Conservation (phyloP, 2,888 invertebrate species). For the Abrostola tripartita region DNA sequence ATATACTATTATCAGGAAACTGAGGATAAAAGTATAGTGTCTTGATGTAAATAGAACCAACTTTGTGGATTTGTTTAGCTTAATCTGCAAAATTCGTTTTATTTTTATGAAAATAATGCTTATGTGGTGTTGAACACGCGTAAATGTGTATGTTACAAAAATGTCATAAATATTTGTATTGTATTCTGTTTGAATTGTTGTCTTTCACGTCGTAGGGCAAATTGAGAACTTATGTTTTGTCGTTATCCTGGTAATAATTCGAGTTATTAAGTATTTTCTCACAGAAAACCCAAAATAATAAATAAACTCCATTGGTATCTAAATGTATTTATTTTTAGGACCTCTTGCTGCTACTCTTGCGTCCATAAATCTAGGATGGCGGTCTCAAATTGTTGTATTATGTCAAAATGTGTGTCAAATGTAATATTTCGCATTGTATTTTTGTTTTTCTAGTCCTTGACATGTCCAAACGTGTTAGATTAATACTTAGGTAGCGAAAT, state of each 20-base stretch:
- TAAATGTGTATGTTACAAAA: background rate
- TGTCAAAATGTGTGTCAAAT: background rate
- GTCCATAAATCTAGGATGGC: background rate
- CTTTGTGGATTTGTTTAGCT: conserved; percentile 27
- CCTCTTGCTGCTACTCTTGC: too few species aligned
- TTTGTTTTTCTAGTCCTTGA: conserved; percentile 23
- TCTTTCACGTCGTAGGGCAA: too few species aligned
- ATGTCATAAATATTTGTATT: too few species aligned
- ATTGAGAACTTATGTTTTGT: too few species aligned
- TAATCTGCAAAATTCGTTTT: conserved; percentile 42
- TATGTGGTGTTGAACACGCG: background rate
- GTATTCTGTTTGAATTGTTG: too few species aligned
- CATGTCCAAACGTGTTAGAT: conserved; percentile 35
- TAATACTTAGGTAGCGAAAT: conserved; percentile 29
- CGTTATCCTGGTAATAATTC: too few species aligned
- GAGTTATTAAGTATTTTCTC: too few species aligned
- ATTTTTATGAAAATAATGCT: conserved; percentile 15
- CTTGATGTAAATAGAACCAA: conserved; percentile 34
- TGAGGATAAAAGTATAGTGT: too few species aligned
- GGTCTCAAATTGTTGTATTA: background rate
- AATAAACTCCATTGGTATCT: too few species aligned
- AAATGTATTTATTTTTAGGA: too few species aligned
- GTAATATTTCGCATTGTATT: background rate
- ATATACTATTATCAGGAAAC: too few species aligned
- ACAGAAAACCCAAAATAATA: too few species aligned